phyloP scores from a whole-genome alignment of 1,140 invertebrate genomes.

The Bombus difficillimus region DNA sequence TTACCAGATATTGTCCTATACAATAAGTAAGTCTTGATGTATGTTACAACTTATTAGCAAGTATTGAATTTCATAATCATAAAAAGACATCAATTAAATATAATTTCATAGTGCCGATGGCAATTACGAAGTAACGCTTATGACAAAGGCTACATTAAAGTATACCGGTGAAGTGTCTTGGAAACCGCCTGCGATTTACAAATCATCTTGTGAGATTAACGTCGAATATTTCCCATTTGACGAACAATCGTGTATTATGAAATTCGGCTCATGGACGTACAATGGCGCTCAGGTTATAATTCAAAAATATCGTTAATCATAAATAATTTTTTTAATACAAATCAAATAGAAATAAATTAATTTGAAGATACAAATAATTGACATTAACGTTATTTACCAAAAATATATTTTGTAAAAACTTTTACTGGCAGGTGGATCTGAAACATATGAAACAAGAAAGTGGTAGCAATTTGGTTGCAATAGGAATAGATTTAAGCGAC shows the following conservation, averaged over 20 bases:
- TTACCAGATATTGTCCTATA: slow-evolving; percentile 94
- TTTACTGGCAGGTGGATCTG: slow-evolving; percentile 88
- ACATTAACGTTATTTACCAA: neutral
- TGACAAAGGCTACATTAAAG: slow-evolving; percentile 97
- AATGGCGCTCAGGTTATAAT: slow-evolving; percentile 91
- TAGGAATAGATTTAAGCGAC: slow-evolving; percentile 95
- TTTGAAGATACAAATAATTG: slow-evolving; percentile 3
- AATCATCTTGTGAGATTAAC: slow-evolving; percentile 97
- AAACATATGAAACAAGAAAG: slow-evolving; percentile 93
- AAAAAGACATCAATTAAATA: slow-evolving; percentile 5
- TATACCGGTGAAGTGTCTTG: slow-evolving; percentile 96
- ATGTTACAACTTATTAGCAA: neutral
- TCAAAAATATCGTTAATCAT: neutral
- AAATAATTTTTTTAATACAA: neutral
- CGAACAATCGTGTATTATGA: slow-evolving; percentile 96
- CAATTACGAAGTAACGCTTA: slow-evolving; percentile 98
- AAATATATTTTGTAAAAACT: slow-evolving; percentile 50
- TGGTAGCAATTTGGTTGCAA: slow-evolving; percentile 91
- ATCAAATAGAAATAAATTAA: neutral
- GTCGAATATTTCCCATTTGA: slow-evolving; percentile 98
- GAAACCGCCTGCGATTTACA: slow-evolving; percentile 99
- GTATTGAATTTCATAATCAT: neutral
- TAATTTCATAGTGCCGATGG: slow-evolving; percentile 91
- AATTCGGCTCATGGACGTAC: slow-evolving; percentile 98
- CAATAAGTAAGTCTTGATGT: slow-evolving; percentile 87